These are phyloP conservation scores for Salvelinus namaycush DNA, from an alignment of 2,113 vertebrate genomes.

Conservation along the genomic window DNA sequence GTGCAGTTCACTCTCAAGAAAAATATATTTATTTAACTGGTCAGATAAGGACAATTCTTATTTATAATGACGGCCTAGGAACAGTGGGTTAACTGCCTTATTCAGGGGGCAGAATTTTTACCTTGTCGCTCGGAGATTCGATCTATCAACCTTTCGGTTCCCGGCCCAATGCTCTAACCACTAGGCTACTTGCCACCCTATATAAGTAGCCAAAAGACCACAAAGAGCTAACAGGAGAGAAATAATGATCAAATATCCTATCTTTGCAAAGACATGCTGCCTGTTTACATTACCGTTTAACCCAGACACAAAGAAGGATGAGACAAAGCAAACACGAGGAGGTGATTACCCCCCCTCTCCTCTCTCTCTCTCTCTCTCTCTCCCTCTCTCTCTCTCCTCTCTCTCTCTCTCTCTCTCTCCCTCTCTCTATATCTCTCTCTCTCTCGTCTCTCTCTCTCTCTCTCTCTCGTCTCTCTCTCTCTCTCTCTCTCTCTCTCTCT, in stretches of 20 bases:
- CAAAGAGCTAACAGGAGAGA: not conserved
- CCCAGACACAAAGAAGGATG: constrained; percentile 4
- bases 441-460: too few relatives aligned
- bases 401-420: constrained; percentile 28
- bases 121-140: too few relatives aligned
- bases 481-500: too few relatives aligned
- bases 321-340: constrained; percentile 2
- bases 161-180: too few relatives aligned
- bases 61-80: too few relatives aligned
- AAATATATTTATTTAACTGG: not conserved
- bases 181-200: not conserved
- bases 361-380: constrained; percentile 21
- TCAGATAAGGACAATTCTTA: too few relatives aligned
- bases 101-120: too few relatives aligned
- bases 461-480: too few relatives aligned
- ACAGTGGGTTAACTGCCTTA: too few relatives aligned
- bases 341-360: constrained; percentile 27
- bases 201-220: not conserved
- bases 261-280: not conserved
- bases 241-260: not conserved
- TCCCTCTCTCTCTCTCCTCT: constrained; percentile 25
- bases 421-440: too few relatives aligned
- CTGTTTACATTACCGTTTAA: not conserved
- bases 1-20: not conserved
- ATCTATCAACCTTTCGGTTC: too few relatives aligned